These are phyloP conservation scores for Leptobrachium leishanense DNA, from an alignment of 2,113 vertebrate species.

Conservation along the genomic window DNA sequence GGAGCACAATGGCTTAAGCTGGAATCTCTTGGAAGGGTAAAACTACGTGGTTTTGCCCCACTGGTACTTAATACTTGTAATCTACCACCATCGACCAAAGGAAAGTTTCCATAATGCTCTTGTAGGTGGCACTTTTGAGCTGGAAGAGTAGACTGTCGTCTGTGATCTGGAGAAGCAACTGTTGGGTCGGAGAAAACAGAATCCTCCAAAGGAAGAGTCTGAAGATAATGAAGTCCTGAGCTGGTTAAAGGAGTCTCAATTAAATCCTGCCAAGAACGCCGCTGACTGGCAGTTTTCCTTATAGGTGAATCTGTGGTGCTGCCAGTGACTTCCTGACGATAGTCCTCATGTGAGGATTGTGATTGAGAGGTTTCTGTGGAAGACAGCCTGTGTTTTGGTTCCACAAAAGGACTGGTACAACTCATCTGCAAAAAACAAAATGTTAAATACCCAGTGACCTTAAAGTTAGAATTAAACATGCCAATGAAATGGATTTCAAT, in stretches of 20 bases:
- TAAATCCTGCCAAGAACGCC: slow-evolving; percentile 97
- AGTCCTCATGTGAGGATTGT: slow-evolving; percentile 94
- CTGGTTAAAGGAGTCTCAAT: slow-evolving; percentile 95
- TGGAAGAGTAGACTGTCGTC: slow-evolving; percentile 92
- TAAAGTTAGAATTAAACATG: no score
- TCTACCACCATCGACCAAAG: slow-evolving; percentile 75
- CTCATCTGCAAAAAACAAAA: slow-evolving; percentile 75
- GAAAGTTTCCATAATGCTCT: slow-evolving; percentile 91
- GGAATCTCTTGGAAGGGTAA: slow-evolving; percentile 92
- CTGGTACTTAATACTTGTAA: slow-evolving; percentile 71
- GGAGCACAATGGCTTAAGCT: slow-evolving; percentile 88
- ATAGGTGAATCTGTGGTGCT: slow-evolving; percentile 82
- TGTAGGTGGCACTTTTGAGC: slow-evolving; percentile 90
- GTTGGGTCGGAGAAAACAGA: slow-evolving; percentile 87
- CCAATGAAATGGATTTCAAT: no score
- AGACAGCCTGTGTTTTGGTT: slow-evolving; percentile 89
- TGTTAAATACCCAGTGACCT: no score
- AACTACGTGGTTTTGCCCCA: slow-evolving; percentile 90
- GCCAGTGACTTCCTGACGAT: slow-evolving; percentile 83
- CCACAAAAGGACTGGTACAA: slow-evolving; percentile 84
- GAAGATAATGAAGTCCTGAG: slow-evolving; percentile 93
- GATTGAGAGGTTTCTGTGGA: slow-evolving; percentile 96
- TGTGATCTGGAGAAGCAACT: slow-evolving; percentile 79
- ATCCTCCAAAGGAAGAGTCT: slow-evolving; percentile 92
- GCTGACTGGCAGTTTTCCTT: slow-evolving; percentile 89